phyloP scores from a whole-genome alignment of 1,140 invertebrate genomes.

The Calephelis virginiensis region DNA sequence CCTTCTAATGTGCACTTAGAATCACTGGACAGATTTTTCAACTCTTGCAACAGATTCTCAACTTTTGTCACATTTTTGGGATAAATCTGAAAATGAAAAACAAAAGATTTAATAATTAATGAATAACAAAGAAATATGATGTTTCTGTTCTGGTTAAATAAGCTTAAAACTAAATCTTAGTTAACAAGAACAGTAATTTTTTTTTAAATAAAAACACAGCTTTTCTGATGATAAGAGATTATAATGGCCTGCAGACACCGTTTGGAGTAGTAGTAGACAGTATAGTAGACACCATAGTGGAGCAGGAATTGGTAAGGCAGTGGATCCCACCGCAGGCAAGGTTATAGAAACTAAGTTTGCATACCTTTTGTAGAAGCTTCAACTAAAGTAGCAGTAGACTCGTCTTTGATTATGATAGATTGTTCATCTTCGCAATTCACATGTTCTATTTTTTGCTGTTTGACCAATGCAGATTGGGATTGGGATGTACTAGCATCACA shows the following conservation, averaged over 20 bases:
- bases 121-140: too few relatives aligned
- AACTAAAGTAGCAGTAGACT: neutral
- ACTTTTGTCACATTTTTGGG: neutral
- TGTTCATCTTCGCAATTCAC: slow-evolving; percentile 3
- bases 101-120: neutral
- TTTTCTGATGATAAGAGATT: too few relatives aligned
- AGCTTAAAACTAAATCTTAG: too few relatives aligned
- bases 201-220: too few relatives aligned
- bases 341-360: neutral
- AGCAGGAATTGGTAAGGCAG: too few relatives aligned
- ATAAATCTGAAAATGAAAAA: neutral
- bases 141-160: too few relatives aligned
- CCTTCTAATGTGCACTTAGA: slow-evolving; percentile 18
- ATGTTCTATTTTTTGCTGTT: slow-evolving; percentile 12
- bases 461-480: slow-evolving; percentile 10
- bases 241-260: too few relatives aligned
- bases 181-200: too few relatives aligned
- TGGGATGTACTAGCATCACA: slow-evolving; percentile 2
- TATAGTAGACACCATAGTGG: too few relatives aligned
- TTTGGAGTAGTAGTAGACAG: too few relatives aligned
- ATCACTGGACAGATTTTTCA: slow-evolving; percentile 10
- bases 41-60: neutral
- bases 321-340: too few relatives aligned
- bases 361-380: slow-evolving; percentile 16
- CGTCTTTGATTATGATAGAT: neutral